Evolutionary conservation across 1,140 invertebrate genomes (phyloP).

Genomic region (Ceratitis capitata): DNA sequence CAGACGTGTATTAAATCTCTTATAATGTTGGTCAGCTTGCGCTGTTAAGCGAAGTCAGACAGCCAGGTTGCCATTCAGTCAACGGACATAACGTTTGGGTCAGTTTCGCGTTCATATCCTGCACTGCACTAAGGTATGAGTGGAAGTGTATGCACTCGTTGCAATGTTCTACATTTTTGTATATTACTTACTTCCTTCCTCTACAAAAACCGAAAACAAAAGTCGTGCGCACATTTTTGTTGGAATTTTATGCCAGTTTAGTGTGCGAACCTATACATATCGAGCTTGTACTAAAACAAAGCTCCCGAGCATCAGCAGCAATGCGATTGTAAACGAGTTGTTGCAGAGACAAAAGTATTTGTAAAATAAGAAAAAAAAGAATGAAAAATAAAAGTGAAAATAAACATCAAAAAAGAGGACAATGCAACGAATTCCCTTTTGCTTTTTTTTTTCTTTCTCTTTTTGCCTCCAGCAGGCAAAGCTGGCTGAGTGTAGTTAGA

Average conservation of each 20-base stretch:
- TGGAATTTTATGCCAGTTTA: neutral
- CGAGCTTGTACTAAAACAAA: neutral
- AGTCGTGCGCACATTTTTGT: neutral
- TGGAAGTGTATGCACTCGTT: neutral
- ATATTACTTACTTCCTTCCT: constrained; percentile 32
- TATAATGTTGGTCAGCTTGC: neutral
- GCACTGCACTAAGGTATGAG: neutral
- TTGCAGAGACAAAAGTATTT: neutral
- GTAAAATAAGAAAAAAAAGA: neutral
- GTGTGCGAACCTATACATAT: neutral
- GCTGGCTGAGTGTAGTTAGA: neutral
- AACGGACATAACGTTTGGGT: neutral
- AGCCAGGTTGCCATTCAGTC: neutral
- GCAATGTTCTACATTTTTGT: neutral
- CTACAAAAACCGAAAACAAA: neutral
- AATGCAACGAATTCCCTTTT: neutral
- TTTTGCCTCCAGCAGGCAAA: no score
- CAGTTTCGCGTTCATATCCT: neutral
- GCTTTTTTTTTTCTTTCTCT: no score
- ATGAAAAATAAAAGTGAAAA: neutral
- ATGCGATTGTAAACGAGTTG: constrained; percentile 20
- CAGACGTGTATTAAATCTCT: neutral
- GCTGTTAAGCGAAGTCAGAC: neutral
- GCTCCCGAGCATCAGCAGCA: neutral
- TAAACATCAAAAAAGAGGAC: neutral